A percentile compares a stretch with the other conserved stretches of the same genome.
phyloP scores from a whole-genome alignment of 2,888 invertebrate species.

The Monopis laevigella region DNA sequence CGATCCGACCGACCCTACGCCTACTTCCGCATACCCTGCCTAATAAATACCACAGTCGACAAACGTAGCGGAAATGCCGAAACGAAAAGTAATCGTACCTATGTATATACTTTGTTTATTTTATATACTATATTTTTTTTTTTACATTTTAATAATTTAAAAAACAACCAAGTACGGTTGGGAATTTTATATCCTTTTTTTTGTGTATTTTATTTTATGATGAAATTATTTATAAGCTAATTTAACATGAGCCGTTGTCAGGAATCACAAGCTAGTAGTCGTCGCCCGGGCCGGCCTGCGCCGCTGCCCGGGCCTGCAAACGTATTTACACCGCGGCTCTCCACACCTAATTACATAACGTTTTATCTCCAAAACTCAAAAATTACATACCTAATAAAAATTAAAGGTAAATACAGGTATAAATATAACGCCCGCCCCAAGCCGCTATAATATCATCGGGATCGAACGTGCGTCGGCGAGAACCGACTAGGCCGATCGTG shows the following conservation, averaged over 20 bases:
- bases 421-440: constrained; percentile 56
- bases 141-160: constrained; percentile 69
- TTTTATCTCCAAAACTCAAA: constrained; percentile 62
- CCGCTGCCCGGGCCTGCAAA: constrained; percentile 7
- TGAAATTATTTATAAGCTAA: constrained; percentile 67
- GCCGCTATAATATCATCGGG: constrained; percentile 60
- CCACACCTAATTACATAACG: constrained; percentile 45
- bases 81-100: constrained; percentile 68
- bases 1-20: no score
- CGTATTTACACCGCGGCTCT: constrained; percentile 37
- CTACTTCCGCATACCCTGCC: constrained; percentile 65
- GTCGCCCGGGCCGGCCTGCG: constrained; percentile 51
- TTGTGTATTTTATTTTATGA: constrained; percentile 68
- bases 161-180: constrained; percentile 64
- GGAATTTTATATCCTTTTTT: constrained; percentile 65
- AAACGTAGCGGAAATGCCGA: constrained; percentile 60
- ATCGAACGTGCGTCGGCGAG: neutral
- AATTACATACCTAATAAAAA: constrained; percentile 45
- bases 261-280: constrained; percentile 68
- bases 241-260: constrained; percentile 68
- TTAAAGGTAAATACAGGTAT: constrained; percentile 36
- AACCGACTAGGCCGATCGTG: neutral
- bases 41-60: constrained; percentile 59
- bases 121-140: constrained; percentile 64
- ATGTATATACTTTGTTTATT: constrained; percentile 66